Base-by-base conservation (phyloP, 1,140 invertebrate species). In the Pseudomyrmex gracilis region DNA sequence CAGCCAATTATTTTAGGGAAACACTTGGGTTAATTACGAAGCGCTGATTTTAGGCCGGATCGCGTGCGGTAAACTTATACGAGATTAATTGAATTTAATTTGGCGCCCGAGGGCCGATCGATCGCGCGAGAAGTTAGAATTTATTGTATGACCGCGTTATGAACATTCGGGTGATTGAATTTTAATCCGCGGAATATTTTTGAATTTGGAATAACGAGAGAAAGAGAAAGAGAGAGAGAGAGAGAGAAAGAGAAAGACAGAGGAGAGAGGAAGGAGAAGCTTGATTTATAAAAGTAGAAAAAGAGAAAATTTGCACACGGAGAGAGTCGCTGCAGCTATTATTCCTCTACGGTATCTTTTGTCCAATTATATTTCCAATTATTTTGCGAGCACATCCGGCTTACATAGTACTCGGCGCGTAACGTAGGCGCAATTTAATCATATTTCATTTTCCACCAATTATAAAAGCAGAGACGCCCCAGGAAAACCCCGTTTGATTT, bases 71-170 rank as follows among this genome's bases (percentile, higher is more conserved):
- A 68, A 68, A 87, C 68, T 74, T 74, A 71, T 55, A 82, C 17
- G 74, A 84, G 78, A 85, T 84, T 87, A 87, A 87, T 87, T 74
- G 86, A 88, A 87, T 87, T 87, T 82, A 80, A 88, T 88, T 88
- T 64, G 64, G 8, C 34, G 17, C 10, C 20, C 20, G 12, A 5
- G 49, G 15, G 9, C 13, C 53, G 22, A 80, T 80, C 66, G 20
- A 64, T 73, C 60, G 20, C 17, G n/a, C 17, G 58, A 60, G 67
- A 73, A 53, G 58, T 70, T 64, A 49, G 22, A 64, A 47, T 82
- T 63, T 83, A 83, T 74, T 51, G 55, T 58, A 47, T 58, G 9
- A 64, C 67, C 51, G 61, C 49, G 17, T 83, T 85, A 83, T 83
- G 74, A 83, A 66, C 70, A 83, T 83, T 64, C 20, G 17, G 22